Evolutionary conservation across 2,113 vertebrate species (phyloP).

Genomic region (Microcebus tavaratra): DNA sequence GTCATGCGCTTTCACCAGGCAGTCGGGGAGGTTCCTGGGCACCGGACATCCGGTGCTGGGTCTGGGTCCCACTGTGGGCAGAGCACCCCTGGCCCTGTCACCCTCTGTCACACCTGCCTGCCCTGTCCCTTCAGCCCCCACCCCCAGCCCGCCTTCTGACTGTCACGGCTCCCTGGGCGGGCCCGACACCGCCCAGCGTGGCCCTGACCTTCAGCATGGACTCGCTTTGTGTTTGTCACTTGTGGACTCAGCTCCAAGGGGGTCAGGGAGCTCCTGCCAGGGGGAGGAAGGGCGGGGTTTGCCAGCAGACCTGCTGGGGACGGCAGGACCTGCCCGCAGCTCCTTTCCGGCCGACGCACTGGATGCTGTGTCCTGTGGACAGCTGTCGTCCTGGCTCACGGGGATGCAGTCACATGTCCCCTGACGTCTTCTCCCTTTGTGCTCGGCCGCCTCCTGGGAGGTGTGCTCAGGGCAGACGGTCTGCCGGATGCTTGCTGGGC

Average conservation of each 20-base stretch:
- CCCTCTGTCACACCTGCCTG: too few species aligned
- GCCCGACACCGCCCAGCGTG: background rate
- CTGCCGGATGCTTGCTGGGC: too few species aligned
- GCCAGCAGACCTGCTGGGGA: slow-evolving; percentile 70
- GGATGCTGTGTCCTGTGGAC: accelerated
- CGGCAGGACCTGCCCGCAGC: slow-evolving; percentile 37
- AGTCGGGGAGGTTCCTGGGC: background rate
- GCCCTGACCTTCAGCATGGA: background rate
- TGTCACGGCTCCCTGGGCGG: too few species aligned
- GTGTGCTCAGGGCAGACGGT: too few species aligned
- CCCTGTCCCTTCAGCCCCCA: too few species aligned
- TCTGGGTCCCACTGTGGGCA: background rate
- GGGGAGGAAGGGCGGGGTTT: slow-evolving; percentile 65
- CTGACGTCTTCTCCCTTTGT: background rate
- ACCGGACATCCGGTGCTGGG: background rate
- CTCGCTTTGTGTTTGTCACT: background rate
- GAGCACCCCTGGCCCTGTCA: background rate
- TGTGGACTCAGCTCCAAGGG: background rate
- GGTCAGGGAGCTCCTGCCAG: slow-evolving; percentile 54
- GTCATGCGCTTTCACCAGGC: background rate
- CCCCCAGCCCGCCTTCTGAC: background rate
- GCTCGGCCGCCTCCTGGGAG: accelerated
- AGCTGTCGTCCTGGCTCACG: background rate
- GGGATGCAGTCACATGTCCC: background rate
- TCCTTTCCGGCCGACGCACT: background rate